Conservation (phyloP, 2,113 vertebrate species). For the Prolemur simus region DNA sequence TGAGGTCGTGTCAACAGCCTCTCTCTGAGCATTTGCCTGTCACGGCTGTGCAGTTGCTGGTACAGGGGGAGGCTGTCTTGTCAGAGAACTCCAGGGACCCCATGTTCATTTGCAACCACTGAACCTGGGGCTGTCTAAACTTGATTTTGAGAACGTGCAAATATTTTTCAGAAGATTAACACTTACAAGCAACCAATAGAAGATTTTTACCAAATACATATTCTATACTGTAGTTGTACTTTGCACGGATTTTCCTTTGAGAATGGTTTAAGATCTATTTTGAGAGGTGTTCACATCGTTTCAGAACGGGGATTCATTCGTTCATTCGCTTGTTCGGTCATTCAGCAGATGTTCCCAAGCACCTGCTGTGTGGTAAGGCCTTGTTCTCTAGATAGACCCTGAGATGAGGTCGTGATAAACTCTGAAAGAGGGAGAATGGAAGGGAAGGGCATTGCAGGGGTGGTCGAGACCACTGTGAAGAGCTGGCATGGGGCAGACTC, state of each 20-base stretch:
- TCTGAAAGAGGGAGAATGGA: background rate
- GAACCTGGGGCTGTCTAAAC: no score
- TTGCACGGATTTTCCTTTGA: background rate
- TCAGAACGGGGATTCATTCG: background rate
- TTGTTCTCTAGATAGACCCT: background rate
- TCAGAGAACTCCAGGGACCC: background rate
- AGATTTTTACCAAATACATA: background rate
- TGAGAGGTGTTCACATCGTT: background rate
- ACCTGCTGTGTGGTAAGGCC: background rate
- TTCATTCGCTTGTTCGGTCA: background rate
- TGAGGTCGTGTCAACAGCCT: background rate
- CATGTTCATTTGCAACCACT: background rate
- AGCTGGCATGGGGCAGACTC: background rate
- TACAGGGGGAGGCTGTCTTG: no score
- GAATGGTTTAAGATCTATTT: background rate
- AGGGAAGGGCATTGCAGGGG: background rate
- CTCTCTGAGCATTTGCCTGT: background rate
- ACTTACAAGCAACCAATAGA: background rate
- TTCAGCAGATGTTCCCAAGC: no score
- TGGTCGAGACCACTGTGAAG: background rate
- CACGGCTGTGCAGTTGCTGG: background rate
- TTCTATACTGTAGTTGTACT: background rate
- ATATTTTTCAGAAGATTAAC: background rate
- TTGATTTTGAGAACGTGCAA: background rate
- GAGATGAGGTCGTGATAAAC: background rate